A percentile compares a stretch with the other conserved stretches of the same genome.
These are phyloP conservation scores for Argyresthia albistria DNA, from an alignment of 2,888 invertebrate genomes.

Conservation along the genomic window DNA sequence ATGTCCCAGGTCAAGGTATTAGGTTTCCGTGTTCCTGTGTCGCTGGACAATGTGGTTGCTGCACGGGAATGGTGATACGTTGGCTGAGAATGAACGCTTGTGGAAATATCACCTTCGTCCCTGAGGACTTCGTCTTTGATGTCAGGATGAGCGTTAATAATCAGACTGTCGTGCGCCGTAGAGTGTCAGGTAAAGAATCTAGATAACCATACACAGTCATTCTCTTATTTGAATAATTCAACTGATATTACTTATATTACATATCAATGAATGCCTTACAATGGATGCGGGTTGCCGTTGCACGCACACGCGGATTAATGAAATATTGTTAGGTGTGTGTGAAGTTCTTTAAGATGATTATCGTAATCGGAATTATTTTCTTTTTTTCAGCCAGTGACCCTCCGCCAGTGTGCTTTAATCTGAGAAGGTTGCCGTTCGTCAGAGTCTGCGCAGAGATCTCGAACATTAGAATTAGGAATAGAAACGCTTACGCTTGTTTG, in stretches of 20 bases:
- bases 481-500: constrained; percentile 85
- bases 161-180: constrained; percentile 78
- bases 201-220: constrained; percentile 9
- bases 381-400: constrained; percentile 78
- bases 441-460: constrained; percentile 83
- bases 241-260: too few species aligned
- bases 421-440: constrained; percentile 79
- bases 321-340: background rate
- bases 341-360: background rate
- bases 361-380: background rate
- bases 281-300: too few species aligned
- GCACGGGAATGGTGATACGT: constrained; percentile 76
- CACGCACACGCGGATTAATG: too few species aligned
- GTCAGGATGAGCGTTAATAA: constrained; percentile 81
- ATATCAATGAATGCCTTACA: too few species aligned
- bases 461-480: constrained; percentile 83
- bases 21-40: constrained; percentile 75
- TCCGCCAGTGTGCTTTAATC: constrained; percentile 78
- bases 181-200: constrained; percentile 77
- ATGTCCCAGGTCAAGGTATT: constrained; percentile 55
- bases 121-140: constrained; percentile 87
- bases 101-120: constrained; percentile 82
- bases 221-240: too few species aligned
- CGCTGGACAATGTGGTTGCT: constrained; percentile 77
- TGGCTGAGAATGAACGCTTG: constrained; percentile 82